phyloP scores from a whole-genome alignment of 2,113 vertebrate species.

The Aptenodytes patagonicus region DNA sequence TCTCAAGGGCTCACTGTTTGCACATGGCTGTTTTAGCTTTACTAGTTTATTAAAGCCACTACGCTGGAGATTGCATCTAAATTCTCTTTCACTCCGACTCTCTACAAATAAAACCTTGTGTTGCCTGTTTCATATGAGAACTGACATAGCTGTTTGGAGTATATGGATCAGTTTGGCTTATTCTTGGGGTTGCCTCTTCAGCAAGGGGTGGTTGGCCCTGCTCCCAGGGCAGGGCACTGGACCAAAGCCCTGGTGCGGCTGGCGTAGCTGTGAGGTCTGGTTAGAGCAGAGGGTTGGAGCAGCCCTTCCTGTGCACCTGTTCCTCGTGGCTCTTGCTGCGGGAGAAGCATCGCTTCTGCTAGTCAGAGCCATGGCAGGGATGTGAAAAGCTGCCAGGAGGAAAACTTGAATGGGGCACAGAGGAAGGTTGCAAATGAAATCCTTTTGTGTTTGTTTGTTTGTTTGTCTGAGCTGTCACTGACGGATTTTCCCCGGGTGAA shows the following conservation, averaged over 20 bases:
- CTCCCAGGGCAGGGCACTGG: not conserved
- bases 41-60: not conserved
- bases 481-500: not conserved
- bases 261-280: accelerated
- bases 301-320: not conserved
- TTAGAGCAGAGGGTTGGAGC: not conserved
- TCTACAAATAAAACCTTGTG: not conserved
- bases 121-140: not conserved
- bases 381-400: not conserved
- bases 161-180: not conserved
- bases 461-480: not conserved
- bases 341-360: not conserved
- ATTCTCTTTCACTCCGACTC: not conserved
- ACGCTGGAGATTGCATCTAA: not conserved
- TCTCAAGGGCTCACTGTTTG: not conserved
- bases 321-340: not conserved
- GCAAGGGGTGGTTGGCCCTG: not conserved
- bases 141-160: not conserved
- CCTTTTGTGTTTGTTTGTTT: too few relatives aligned
- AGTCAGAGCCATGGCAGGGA: not conserved
- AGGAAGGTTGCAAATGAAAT: not conserved
- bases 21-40: not conserved
- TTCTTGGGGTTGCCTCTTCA: not conserved
- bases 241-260: not conserved
- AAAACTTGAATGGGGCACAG: not conserved